Evolutionary conservation across 2,797 vertebrate species (phyloP).

Genomic region (Nannoperca australis): DNA sequence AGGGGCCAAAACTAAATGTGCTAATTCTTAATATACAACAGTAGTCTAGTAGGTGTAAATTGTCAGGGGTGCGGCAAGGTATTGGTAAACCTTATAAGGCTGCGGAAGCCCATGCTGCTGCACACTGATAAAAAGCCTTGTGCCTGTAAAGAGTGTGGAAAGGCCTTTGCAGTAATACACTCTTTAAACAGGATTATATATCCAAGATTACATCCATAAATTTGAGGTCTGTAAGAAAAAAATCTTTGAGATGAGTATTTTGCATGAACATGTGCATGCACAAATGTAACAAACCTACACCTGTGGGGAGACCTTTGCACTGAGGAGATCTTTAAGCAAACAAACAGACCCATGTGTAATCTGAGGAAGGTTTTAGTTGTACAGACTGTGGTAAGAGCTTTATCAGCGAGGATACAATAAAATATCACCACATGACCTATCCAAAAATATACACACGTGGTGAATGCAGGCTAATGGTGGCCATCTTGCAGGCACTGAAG

Average conservation of each 20-base stretch:
- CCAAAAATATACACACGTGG: neutral
- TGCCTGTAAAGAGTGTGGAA: neutral
- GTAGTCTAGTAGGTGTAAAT: neutral
- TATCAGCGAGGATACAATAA: neutral
- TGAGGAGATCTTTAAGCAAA: neutral
- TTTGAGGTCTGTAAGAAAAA: slow-evolving; percentile 7
- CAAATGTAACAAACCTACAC: neutral
- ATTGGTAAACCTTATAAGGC: neutral
- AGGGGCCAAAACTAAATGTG: slow-evolving; percentile 4
- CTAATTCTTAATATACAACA: neutral
- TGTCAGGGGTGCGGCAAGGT: slow-evolving; percentile 12
- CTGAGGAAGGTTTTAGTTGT: neutral
- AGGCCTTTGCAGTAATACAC: neutral
- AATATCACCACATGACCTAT: neutral
- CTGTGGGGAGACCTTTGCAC: slow-evolving; percentile 13
- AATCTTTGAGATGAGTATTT: neutral
- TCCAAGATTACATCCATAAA: neutral
- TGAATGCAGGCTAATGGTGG: slow-evolving; percentile 1
- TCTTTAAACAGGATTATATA: neutral
- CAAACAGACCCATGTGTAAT: neutral
- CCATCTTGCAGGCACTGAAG: neutral
- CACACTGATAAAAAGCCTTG: slow-evolving; percentile 6
- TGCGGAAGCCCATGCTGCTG: neutral
- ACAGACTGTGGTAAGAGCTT: slow-evolving; percentile 9
- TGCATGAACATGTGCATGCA: neutral